Base-by-base conservation (phyloP, 2,888 invertebrate species). In the Baronia brevicornis region DNA sequence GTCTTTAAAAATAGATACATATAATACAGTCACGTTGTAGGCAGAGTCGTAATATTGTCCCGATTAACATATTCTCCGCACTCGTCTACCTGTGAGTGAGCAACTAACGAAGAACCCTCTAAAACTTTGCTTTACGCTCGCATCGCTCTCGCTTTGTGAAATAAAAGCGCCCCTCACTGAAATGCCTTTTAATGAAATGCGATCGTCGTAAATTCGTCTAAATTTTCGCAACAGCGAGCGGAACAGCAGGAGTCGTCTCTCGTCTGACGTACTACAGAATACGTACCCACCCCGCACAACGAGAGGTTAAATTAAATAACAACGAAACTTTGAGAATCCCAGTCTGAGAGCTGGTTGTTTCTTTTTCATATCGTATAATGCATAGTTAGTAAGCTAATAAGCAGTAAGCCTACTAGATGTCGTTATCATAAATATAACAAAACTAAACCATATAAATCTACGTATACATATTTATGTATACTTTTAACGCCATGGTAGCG, bases 251-350 rank as follows among this genome's bases (percentile, higher is more conserved):
- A n/a, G n/a, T n/a, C 66, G 62, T 57, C 55, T 58, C 60, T n/a
- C n/a, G n/a, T n/a, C n/a, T n/a, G n/a, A n/a, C n/a, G n/a, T 66
- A 56, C 60, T 59, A 56, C 57, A 65, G 59, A 60, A 60, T 41
- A 44, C 39, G 39, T 63, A 64, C 60, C 60, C 61, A 60, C 53
- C 60, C 72, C 72, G 73, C 68, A 72, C 72, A 65, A 67, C 69
- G 66, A 71, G 68, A 72, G 71, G 65, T 68, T 68, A 70, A 80
- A 78, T 80, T 75, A 77, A 80, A 80, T 78, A 79, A 71, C 67
- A 74, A 66, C 62, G 52, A 69, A 75, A 73, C 67, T 74, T 72
- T 55, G 63, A 58, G 56, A 59, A 60, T 56, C 57, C 48, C 36
- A 54, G 53, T 44, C 44, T 51, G 43, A n/a, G n/a, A n/a, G n/a